These are phyloP conservation scores for Mythimna albipuncta DNA, from an alignment of 2,888 invertebrate species.

Conservation along the genomic window DNA sequence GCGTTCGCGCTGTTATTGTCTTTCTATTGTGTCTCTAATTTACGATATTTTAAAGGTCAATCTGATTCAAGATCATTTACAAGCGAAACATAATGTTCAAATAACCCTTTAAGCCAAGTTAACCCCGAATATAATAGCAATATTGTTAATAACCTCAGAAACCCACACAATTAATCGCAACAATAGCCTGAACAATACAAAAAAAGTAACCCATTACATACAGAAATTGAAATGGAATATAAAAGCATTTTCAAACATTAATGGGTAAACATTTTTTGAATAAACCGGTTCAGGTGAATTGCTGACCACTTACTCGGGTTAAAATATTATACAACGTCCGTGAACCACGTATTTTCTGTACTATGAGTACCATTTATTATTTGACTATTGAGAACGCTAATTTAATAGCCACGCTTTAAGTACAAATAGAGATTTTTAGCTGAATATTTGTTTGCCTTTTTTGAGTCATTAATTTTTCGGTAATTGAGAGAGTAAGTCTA, in stretches of 20 bases:
- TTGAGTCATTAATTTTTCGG: constrained; percentile 12
- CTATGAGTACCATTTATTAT: constrained; percentile 47
- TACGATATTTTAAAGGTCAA: too few relatives aligned
- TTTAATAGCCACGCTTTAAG: constrained; percentile 37
- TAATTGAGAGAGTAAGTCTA: neutral
- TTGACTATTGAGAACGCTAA: constrained; percentile 37
- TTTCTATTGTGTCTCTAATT: too few relatives aligned
- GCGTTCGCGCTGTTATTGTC: too few relatives aligned
- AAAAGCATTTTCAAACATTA: constrained; percentile 33
- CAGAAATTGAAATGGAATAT: constrained; percentile 25
- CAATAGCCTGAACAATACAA: constrained; percentile 15
- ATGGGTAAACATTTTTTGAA: constrained; percentile 38
- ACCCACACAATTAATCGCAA: constrained; percentile 3
- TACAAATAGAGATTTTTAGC: constrained; percentile 15
- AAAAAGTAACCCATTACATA: constrained; percentile 27
- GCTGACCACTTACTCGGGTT: constrained; percentile 45
- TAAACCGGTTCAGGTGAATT: constrained; percentile 26
- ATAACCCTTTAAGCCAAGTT: neutral
- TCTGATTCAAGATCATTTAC: neutral
- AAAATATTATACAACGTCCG: constrained; percentile 40
- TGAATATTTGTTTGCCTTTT: constrained; percentile 23
- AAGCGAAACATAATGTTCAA: neutral
- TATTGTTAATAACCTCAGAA: constrained; percentile 12
- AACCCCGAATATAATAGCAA: constrained; percentile 13
- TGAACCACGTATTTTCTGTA: constrained; percentile 14